Base-by-base conservation (phyloP, 2,888 invertebrate genomes). In the Hemistola chrysoprasaria region DNA sequence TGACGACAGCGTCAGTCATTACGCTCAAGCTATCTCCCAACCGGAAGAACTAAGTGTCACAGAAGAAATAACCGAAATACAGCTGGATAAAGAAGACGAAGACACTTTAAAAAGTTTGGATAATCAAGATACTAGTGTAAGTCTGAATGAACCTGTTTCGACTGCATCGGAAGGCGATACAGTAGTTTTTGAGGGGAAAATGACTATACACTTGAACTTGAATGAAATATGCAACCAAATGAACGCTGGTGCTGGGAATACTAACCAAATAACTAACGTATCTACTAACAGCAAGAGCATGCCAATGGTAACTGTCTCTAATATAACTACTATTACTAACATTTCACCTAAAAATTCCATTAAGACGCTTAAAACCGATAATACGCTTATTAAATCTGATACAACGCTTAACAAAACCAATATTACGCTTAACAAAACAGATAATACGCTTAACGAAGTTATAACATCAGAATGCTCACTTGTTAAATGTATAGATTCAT, bases 221-320 rank as follows among this genome's bases (percentile, higher is more conserved):
- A 86, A 85, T 76, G 89, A 89, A 69, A 82, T 90, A 45, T 77
- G 88, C 80, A 85, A 81, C 71, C 85, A 80, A 63, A 65, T 75
- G 68, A 82, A 70, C 64, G 72, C 77, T 71, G 82, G 86, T 84
- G 83, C 80, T 72, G 84, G 83, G 71, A 78, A 74, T 65, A 66
- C 69, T 83, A 82, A 77, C 59, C 64, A 71, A 60, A 61, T 54
- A 59, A 65, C 71, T 74, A 80, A 75, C 56, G 64, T 71, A 47
- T 57, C 75, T 58, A 67, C 79, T 84, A 86, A 81, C 74, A 71
- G 65, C 76, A 82, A 81, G 66, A 78, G 84, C 85, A 88, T 86
- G 84, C 81, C 89, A 67, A 85, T 84, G 89, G 88, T 90, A 88
- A 89, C 86, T 79, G 90, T 90, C 65, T 89, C 89, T 81, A 88